These are phyloP conservation scores for Hypolimnas misippus DNA, from an alignment of 2,888 invertebrate species.

Conservation along the genomic window DNA sequence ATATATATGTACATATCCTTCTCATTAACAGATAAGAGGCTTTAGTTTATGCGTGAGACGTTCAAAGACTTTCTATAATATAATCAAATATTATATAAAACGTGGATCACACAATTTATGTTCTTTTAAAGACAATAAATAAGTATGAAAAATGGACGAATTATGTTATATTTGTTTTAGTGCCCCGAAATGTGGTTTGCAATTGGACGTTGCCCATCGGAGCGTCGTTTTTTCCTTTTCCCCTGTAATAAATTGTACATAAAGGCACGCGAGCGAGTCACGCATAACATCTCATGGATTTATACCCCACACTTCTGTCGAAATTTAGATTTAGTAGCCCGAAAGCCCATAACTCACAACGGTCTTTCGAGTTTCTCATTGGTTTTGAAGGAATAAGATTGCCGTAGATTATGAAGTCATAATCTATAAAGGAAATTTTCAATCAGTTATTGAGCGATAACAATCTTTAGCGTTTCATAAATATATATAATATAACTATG, in stretches of 20 bases:
- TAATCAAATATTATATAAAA: not conserved
- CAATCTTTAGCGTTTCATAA: not conserved
- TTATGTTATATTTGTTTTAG: constrained; percentile 48
- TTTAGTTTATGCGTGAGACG: too few relatives aligned
- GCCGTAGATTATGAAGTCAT: constrained; percentile 43
- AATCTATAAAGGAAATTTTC: constrained; percentile 20
- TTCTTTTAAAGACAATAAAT: constrained; percentile 16
- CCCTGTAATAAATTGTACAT: constrained; percentile 77
- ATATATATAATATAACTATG: not conserved
- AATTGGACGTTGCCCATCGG: constrained; percentile 56
- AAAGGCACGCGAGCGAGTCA: constrained; percentile 76
- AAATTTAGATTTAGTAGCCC: constrained; percentile 82
- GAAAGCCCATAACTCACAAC: constrained; percentile 69
- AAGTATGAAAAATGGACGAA: constrained; percentile 37
- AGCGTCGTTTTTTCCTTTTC: constrained; percentile 61
- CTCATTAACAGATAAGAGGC: too few relatives aligned
- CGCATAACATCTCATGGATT: constrained; percentile 81
- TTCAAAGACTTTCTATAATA: too few relatives aligned
- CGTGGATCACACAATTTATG: not conserved
- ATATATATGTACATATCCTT: too few relatives aligned
- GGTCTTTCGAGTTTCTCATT: constrained; percentile 53
- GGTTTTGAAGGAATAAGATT: constrained; percentile 55
- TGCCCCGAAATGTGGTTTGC: constrained; percentile 54
- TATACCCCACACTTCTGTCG: constrained; percentile 80
- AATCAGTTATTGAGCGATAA: not conserved